Conservation (phyloP, 1,140 invertebrate species). For the Drosophila ohnishii region DNA sequence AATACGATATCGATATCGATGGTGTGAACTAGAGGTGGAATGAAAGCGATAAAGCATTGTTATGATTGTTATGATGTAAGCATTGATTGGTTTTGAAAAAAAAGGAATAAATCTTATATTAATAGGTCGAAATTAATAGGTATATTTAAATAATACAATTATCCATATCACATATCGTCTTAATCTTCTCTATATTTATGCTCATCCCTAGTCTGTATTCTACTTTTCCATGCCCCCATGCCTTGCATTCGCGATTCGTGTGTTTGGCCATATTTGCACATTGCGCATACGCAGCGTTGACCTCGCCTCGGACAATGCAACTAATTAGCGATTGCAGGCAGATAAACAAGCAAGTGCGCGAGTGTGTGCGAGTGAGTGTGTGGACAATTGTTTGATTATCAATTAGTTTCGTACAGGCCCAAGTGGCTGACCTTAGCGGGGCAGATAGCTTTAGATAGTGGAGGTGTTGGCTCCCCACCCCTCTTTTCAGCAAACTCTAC, state of each 20-base stretch:
- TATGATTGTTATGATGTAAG: not conserved
- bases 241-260: constrained; percentile 31
- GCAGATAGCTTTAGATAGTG: constrained; percentile 41
- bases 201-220: constrained; percentile 8
- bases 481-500: not conserved
- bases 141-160: not conserved
- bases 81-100: no score
- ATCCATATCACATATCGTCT: not conserved
- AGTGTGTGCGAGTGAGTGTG: constrained; percentile 12
- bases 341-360: constrained; percentile 32
- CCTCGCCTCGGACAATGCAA: constrained; percentile 46
- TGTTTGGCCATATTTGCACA: constrained; percentile 65
- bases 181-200: not conserved
- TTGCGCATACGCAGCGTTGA: constrained; percentile 74
- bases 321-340: constrained; percentile 61
- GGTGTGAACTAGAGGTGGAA: constrained; percentile 11
- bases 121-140: not conserved
- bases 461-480: constrained; percentile 12
- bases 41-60: not conserved
- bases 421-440: constrained; percentile 46
- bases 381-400: constrained; percentile 71
- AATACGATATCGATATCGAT: constrained; percentile 4
- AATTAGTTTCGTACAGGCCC: constrained; percentile 57
- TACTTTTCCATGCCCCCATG: constrained; percentile 32
- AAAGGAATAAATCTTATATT: no score